Conservation (phyloP, 2,113 vertebrate species). For the Haplochromis vanheusdeni region DNA sequence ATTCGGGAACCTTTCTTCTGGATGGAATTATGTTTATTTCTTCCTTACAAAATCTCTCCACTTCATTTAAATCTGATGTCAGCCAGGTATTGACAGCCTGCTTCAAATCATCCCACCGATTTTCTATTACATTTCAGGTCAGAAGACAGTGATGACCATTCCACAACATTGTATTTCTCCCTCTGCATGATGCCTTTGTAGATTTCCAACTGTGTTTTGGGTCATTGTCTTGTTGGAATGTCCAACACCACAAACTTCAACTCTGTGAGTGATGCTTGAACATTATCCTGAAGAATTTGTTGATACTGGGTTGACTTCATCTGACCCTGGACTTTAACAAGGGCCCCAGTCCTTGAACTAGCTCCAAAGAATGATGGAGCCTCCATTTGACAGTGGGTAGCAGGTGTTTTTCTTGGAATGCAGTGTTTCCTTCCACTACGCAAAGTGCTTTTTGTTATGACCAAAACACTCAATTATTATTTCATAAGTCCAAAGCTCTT, state of each 20-base stretch:
- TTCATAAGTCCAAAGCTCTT: not conserved
- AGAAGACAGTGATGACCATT: not conserved
- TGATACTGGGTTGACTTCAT: not conserved
- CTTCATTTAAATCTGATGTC: too few relatives aligned
- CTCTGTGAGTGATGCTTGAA: not conserved
- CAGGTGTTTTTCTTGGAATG: not conserved
- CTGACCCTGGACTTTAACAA: not conserved
- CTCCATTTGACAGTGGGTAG: not conserved
- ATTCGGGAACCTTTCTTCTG: too few relatives aligned
- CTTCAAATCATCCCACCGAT: too few relatives aligned
- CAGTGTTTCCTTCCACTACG: not conserved
- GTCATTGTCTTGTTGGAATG: not conserved
- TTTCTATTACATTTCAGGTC: not conserved
- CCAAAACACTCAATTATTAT: not conserved
- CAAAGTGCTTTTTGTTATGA: not conserved
- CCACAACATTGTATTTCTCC: not conserved
- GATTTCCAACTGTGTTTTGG: not conserved
- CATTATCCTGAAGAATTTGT: not conserved
- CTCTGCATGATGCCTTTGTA: not conserved
- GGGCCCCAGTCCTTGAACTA: not conserved
- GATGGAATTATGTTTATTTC: too few relatives aligned
- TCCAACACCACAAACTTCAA: rapidly evolving
- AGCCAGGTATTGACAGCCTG: too few relatives aligned
- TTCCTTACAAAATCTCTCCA: too few relatives aligned
- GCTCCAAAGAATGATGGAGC: not conserved